Base-by-base conservation (phyloP, 1,140 invertebrate genomes). In the Heliconius hewitsoni region DNA sequence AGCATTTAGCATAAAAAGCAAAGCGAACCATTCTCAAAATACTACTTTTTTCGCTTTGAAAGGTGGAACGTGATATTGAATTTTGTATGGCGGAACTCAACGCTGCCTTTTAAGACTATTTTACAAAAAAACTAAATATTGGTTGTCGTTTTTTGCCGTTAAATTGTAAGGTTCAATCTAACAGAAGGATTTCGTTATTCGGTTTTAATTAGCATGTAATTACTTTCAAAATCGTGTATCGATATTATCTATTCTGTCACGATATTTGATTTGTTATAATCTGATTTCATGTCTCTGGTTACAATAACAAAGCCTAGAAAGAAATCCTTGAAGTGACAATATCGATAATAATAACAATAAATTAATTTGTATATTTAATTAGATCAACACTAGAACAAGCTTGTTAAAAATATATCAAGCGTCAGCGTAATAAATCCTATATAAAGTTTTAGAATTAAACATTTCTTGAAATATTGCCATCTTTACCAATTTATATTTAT, bases 311-410 rank as follows among this genome's bases (percentile, higher is more conserved):
- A 57, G 73, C 70, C 55, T 76, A 81, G 74, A 71, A 80, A 77
- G 81, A 82, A 81, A 81, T 84, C 81, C 83, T 80, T 81, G 77
- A 76, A 74, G 70, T 77, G 77, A 84, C 74, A 77, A 73, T 79
- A 74, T 79, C 27, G 71, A 52, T 27, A 77, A 46, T 71, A 39
- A 73, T 66, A 42, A 71, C 60, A 46, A 79, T 71, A 75, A 52
- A 57, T 71, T 50, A 19, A 72, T 77, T 52, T 46, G 55, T 42
- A 52, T 66, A 73, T 77, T 77, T 77, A 77, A 77, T 72, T 72
- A 76, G n/a, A 71, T 50, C 74, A 50, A 71, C 27, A 66, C 19
- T 13, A 66, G 27, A 66, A 30, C 23, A 66, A 30, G 9, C 71
- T n/a, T 19, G 19, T 72, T 72, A 19, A 66, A 57, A 66, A 23